Evolutionary conservation across 1,140 invertebrate species (phyloP).

Genomic region (Heliconius hermathena): DNA sequence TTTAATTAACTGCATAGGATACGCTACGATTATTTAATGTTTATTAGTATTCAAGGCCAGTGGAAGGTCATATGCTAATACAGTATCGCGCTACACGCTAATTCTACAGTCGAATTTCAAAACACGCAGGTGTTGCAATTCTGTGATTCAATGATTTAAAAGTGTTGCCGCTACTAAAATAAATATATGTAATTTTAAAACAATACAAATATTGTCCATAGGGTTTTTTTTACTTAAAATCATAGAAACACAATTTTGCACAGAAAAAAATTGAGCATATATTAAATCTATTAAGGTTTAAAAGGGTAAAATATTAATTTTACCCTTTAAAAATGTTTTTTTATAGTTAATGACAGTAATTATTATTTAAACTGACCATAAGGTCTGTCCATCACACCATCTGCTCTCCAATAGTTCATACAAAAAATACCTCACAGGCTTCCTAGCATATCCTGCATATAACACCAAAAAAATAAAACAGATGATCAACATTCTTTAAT

Average conservation of each 20-base stretch:
- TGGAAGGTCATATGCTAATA: slow-evolving; percentile 22
- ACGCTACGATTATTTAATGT: slow-evolving; percentile 14
- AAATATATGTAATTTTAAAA: too few species aligned
- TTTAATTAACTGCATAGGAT: slow-evolving; percentile 19
- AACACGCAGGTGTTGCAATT: neutral
- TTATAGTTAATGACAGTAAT: neutral
- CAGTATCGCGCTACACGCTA: neutral
- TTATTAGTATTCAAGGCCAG: slow-evolving; percentile 20
- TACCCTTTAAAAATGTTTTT: neutral
- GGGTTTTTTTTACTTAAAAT: too few species aligned
- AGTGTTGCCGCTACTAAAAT: too few species aligned
- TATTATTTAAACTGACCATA: slow-evolving; percentile 3
- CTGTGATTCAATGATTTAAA: neutral
- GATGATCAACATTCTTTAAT: neutral
- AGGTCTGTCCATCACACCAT: neutral
- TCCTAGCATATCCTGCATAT: slow-evolving; percentile 8
- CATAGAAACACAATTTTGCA: too few species aligned
- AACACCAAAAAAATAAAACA: neutral
- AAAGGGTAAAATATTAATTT: too few species aligned
- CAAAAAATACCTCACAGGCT: slow-evolving; percentile 7
- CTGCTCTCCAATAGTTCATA: neutral
- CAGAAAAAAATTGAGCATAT: too few species aligned
- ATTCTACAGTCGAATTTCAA: neutral
- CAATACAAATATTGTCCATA: too few species aligned
- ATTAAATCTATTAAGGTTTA: too few species aligned